Conservation (phyloP, 2,797 vertebrate genomes). For the Gobionotothen gibberifrons region DNA sequence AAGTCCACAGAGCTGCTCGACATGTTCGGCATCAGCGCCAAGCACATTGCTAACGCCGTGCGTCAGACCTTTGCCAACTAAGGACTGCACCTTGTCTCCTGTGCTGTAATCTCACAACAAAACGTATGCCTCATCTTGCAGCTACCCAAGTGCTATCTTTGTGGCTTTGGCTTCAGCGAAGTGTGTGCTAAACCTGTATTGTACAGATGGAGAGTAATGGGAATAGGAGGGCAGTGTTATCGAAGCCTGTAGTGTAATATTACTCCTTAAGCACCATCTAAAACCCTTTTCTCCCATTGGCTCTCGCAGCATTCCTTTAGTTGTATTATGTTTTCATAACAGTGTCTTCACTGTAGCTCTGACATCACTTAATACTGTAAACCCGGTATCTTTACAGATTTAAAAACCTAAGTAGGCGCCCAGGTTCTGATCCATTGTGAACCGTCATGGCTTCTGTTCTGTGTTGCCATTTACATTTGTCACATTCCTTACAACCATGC, state of each 20-base stretch:
- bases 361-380: conserved; percentile 36
- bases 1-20: conserved; percentile 87
- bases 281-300: background rate
- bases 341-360: background rate
- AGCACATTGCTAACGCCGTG: conserved; percentile 84
- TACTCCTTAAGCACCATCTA: background rate
- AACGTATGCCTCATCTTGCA: conserved; percentile 16
- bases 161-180: conserved; percentile 21
- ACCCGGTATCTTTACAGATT: background rate
- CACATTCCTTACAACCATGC: conserved; percentile 25
- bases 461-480: conserved; percentile 32
- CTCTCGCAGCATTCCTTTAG: conserved; percentile 21
- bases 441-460: background rate
- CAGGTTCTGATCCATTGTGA: background rate
- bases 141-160: conserved; percentile 18
- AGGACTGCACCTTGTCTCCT: conserved; percentile 8
- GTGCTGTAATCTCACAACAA: background rate
- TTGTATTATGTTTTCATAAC: conserved; percentile 3
- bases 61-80: conserved; percentile 83
- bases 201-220: background rate
- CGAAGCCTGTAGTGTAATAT: conserved; percentile 2
- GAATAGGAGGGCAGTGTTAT: conserved; percentile 4
- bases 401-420: background rate
- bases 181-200: conserved; percentile 25
- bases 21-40: conserved; percentile 87